Conservation (phyloP, 1,140 invertebrate species). For the Heterodera carotae region DNA sequence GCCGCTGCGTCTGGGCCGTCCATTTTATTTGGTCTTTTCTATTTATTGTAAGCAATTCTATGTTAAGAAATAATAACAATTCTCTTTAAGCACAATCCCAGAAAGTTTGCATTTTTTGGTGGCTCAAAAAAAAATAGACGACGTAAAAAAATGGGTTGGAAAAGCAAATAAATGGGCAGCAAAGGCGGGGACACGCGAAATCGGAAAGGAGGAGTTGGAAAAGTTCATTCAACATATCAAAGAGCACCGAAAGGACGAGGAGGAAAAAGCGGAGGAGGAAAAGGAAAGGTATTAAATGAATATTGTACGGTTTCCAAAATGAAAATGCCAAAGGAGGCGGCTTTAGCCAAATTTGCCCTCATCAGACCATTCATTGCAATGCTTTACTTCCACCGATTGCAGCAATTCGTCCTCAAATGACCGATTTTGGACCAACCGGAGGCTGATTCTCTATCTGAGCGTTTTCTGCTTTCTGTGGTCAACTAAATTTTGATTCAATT, state of each 20-base stretch:
- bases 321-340: too few species aligned
- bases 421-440: conserved; percentile 27
- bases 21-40: conserved; percentile 41
- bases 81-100: conserved; percentile 47
- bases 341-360: too few species aligned
- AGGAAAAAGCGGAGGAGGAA: not conserved
- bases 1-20: conserved; percentile 36
- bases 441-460: conserved; percentile 40
- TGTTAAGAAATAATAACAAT: not conserved
- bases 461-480: conserved; percentile 47
- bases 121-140: not conserved
- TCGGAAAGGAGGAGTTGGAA: conserved; percentile 4
- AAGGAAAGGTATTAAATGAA: too few species aligned
- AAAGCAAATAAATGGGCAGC: conserved; percentile 28
- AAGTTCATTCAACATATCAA: conserved; percentile 18
- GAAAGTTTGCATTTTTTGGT: conserved; percentile 54
- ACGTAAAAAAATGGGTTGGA: conserved; percentile 13
- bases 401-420: conserved; percentile 5
- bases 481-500: conserved; percentile 1
- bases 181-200: conserved; percentile 11
- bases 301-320: too few species aligned
- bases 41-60: conserved; percentile 41
- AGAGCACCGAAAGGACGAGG: not conserved
- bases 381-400: conserved; percentile 3
- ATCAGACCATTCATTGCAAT: conserved; percentile 19